These are phyloP conservation scores for Gryon sp. DNA, from an alignment of 1,140 invertebrate genomes.

Conservation along the genomic window DNA sequence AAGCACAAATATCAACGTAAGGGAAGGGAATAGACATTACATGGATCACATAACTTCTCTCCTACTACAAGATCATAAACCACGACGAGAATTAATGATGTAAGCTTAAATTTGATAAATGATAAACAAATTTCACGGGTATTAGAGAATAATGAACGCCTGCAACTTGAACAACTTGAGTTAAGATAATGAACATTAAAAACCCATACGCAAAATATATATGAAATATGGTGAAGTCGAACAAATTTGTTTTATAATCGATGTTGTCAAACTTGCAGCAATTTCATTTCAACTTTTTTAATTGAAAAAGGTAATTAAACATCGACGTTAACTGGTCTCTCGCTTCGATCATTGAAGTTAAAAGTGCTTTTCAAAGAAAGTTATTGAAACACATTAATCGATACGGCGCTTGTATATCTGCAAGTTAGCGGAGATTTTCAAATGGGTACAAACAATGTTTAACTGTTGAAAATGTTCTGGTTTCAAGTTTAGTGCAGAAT, in stretches of 20 bases:
- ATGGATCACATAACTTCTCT: neutral
- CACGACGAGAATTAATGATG: conserved; percentile 8
- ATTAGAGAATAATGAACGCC: neutral
- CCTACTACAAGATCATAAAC: neutral
- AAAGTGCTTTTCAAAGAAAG: conserved; percentile 10
- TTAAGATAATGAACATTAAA: too few species aligned
- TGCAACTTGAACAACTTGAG: neutral
- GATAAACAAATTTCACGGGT: conserved; percentile 28
- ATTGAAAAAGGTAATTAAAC: conserved; percentile 38
- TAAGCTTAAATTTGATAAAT: conserved; percentile 24
- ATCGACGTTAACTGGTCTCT: neutral
- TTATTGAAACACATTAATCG: conserved; percentile 24
- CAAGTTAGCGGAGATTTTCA: too few species aligned
- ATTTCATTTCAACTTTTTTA: conserved; percentile 7
- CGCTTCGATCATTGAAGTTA: conserved; percentile 3
- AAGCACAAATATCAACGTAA: too few species aligned
- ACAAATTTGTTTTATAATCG: too few species aligned
- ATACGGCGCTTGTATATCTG: conserved; percentile 15
- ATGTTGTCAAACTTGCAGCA: too few species aligned
- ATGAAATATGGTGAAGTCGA: neutral
- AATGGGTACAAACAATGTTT: conserved; percentile 23
- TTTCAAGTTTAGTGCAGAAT: too few species aligned
- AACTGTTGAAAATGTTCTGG: too few species aligned
- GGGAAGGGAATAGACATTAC: conserved; percentile 5
- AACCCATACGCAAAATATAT: neutral